Conservation (phyloP, 1,140 invertebrate genomes). For the Hycleus cichorii region DNA sequence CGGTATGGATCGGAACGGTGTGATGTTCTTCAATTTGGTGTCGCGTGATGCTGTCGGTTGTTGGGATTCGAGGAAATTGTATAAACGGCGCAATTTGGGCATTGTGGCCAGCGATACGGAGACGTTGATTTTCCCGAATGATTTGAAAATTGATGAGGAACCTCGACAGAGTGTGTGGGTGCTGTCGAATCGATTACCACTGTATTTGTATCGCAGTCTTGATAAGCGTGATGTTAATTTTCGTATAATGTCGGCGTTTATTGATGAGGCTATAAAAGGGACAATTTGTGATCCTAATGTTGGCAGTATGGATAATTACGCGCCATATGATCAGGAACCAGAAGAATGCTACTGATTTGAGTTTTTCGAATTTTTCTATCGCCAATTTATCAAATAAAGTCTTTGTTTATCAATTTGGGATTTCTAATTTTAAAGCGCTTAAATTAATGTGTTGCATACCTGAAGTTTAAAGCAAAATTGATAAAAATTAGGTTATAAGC, state of each 20-base stretch:
- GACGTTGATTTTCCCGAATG: conserved; percentile 68
- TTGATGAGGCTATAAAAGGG: conserved; percentile 51
- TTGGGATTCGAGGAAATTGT: conserved; percentile 68
- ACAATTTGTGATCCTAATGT: conserved; percentile 60
- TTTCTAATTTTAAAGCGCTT: no score
- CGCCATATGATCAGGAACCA: conserved; percentile 4
- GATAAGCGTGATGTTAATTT: conserved; percentile 63
- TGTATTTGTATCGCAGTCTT: conserved; percentile 61
- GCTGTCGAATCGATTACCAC: conserved; percentile 63
- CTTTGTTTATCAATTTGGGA: no score
- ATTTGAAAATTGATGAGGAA: conserved; percentile 66
- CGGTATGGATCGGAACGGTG: conserved; percentile 58
- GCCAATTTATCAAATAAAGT: no score
- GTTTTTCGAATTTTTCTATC: no score
- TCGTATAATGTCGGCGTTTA: conserved; percentile 56
- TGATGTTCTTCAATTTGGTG: conserved; percentile 73
- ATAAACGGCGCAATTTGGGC: conserved; percentile 53
- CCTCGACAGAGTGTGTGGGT: conserved; percentile 63
- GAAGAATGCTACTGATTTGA: conserved; percentile 27
- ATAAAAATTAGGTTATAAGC: no score
- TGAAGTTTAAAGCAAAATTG: no score
- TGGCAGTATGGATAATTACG: conserved; percentile 9
- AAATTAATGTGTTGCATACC: no score
- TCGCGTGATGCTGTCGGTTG: conserved; percentile 65
- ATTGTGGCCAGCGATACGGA: conserved; percentile 51